Evolutionary conservation across 1,140 invertebrate genomes (phyloP).

Genomic region (Eumeta japonica): DNA sequence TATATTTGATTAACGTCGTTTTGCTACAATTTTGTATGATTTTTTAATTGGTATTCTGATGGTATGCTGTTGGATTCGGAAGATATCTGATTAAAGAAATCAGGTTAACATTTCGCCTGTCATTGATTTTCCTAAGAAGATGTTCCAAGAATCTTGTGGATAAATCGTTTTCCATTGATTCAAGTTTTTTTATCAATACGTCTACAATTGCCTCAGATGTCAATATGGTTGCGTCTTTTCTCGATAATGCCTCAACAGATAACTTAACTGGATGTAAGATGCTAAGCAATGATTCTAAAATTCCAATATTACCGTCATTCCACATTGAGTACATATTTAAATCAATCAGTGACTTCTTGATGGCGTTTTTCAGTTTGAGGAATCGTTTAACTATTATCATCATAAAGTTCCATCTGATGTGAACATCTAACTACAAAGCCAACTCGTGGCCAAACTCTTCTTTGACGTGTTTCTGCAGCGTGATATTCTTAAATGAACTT

Average conservation of each 20-base stretch:
- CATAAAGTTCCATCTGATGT: not conserved
- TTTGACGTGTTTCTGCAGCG: not conserved
- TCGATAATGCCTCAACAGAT: no score
- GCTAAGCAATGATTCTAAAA: not conserved
- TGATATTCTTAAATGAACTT: not conserved
- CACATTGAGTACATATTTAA: not conserved
- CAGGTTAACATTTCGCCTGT: not conserved
- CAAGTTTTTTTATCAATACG: not conserved
- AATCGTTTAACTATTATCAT: not conserved
- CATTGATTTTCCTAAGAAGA: not conserved
- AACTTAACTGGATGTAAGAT: not conserved
- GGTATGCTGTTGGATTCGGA: not conserved
- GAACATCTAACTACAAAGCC: not conserved
- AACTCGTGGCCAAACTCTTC: not conserved
- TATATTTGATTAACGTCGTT: not conserved
- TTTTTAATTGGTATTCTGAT: no score
- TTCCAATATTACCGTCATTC: not conserved
- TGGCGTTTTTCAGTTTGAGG: no score
- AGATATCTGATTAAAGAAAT: conserved; percentile 1
- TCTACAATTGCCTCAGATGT: not conserved
- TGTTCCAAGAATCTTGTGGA: not conserved
- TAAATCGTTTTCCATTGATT: not conserved
- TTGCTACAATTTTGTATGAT: not conserved
- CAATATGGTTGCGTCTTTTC: no score
- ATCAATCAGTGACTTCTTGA: not conserved